Percentiles rank a stretch among this genome's conserved stretches.
These are phyloP conservation scores for Eclectus roratus DNA, from an alignment of 2,113 vertebrate species.

Conservation along the genomic window DNA sequence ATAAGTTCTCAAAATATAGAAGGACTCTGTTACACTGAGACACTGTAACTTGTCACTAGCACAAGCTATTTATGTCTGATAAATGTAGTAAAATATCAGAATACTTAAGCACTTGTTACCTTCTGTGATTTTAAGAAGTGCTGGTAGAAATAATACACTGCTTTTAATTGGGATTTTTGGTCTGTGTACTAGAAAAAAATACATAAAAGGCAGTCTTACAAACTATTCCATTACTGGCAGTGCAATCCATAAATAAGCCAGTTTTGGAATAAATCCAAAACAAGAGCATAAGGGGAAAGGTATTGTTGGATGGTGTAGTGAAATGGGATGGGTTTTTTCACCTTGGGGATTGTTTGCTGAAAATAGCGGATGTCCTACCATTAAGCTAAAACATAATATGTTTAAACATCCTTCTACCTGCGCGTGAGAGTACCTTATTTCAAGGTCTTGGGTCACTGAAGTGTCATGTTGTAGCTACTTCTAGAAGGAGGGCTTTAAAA, in stretches of 20 bases:
- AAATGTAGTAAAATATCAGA: neutral
- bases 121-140: neutral
- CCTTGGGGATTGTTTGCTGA: constrained; percentile 74
- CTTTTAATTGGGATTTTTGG: constrained; percentile 17
- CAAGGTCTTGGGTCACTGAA: constrained; percentile 55
- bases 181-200: neutral
- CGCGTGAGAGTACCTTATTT: constrained; percentile 56
- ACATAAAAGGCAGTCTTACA: constrained; percentile 42
- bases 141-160: neutral
- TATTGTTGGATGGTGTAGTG: constrained; percentile 70
- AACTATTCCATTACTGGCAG: constrained; percentile 58
- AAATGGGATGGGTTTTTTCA: constrained; percentile 66
- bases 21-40: neutral
- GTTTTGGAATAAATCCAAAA: constrained; percentile 73
- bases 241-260: constrained; percentile 66
- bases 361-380: constrained; percentile 78
- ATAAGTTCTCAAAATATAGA: neutral
- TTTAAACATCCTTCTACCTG: constrained; percentile 78
- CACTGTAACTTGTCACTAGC: neutral
- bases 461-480: constrained; percentile 23
- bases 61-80: neutral
- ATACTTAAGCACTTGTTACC: neutral
- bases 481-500: neutral
- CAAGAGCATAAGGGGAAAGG: constrained; percentile 61
- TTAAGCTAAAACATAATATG: constrained; percentile 63